These are phyloP conservation scores for Mola mola DNA, from an alignment of 2,113 vertebrate genomes.

Conservation along the genomic window DNA sequence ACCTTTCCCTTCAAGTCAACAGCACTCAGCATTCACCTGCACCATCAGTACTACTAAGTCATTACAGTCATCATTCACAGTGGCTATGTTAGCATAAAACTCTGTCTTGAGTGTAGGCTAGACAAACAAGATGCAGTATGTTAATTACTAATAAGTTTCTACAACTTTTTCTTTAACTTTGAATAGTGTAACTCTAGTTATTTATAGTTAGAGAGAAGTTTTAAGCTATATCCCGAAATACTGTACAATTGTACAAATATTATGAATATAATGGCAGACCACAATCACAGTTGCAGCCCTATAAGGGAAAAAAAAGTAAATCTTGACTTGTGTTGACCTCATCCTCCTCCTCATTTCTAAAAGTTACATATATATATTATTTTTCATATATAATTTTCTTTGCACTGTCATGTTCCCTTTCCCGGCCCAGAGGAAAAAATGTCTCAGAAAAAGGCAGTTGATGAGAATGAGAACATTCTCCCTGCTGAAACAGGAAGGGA, in stretches of 20 bases:
- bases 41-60: slow-evolving; percentile 58
- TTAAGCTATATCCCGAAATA: neutral
- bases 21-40: slow-evolving; percentile 37
- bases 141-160: too few relatives aligned
- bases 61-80: slow-evolving; percentile 59
- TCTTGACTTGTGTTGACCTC: slow-evolving; percentile 40
- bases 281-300: slow-evolving; percentile 9
- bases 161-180: too few relatives aligned
- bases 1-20: slow-evolving; percentile 22
- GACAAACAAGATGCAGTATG: too few relatives aligned
- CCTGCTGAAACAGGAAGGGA: slow-evolving; percentile 47
- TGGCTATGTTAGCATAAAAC: slow-evolving; percentile 60
- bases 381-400: slow-evolving; percentile 29
- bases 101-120: too few relatives aligned
- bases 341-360: slow-evolving; percentile 46
- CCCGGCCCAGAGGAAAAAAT: slow-evolving; percentile 35
- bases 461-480: slow-evolving; percentile 35
- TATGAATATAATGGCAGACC: slow-evolving; percentile 15
- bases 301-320: slow-evolving; percentile 21
- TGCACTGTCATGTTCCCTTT: slow-evolving; percentile 19
- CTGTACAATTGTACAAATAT: neutral
- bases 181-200: too few relatives aligned
- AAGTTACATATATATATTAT: slow-evolving; percentile 41
- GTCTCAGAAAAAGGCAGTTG: slow-evolving; percentile 40
- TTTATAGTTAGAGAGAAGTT: too few relatives aligned